Conservation (phyloP, 2,797 vertebrate species). For the Anomalospiza imberbis region DNA sequence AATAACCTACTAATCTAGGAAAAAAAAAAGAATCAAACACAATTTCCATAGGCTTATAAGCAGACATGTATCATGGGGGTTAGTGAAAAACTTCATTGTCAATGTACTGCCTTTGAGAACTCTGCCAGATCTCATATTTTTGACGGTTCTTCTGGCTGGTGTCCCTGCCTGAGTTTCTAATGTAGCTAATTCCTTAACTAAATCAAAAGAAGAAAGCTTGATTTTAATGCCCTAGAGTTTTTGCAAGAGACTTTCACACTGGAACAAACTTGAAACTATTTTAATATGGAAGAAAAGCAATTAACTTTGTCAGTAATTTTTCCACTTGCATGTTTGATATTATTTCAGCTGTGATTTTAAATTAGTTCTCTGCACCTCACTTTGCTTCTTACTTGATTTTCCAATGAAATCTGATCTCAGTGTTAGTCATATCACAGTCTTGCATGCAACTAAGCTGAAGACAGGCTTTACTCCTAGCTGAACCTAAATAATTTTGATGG, state of each 20-base stretch:
- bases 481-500: not conserved
- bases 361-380: not conserved
- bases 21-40: not conserved
- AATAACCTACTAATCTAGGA: not conserved
- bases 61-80: not conserved
- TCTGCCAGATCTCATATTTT: not conserved
- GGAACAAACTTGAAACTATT: conserved; percentile 22
- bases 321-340: conserved; percentile 9
- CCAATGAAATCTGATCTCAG: conserved; percentile 2
- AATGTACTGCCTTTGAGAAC: not conserved
- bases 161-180: not conserved
- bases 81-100: not conserved
- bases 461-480: not conserved
- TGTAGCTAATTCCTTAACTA: conserved; percentile 20
- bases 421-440: not conserved
- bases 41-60: not conserved
- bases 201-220: conserved; percentile 45
- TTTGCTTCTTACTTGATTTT: conserved; percentile 12
- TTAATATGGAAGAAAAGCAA: conserved; percentile 30
- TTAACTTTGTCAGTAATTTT: conserved; percentile 32
- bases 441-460: not conserved
- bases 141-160: not conserved
- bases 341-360: conserved; percentile 46
- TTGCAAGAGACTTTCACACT: not conserved
- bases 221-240: conserved; percentile 12